Evolutionary conservation across 2,797 vertebrate species (phyloP).

Genomic region (Botia kubotai): DNA sequence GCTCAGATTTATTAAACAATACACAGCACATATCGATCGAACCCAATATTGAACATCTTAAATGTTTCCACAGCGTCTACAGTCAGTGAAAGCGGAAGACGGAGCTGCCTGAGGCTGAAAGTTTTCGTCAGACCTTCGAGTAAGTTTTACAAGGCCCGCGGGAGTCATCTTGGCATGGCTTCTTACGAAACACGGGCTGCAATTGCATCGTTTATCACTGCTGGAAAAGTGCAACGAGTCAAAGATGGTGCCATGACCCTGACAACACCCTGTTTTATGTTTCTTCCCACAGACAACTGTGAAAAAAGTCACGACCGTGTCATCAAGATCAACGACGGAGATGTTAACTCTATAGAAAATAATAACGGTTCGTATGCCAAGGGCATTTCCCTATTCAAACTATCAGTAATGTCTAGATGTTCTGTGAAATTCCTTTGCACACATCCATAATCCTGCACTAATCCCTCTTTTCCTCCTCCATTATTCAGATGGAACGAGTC

Average conservation of each 20-base stretch:
- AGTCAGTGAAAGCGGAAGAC: constrained; percentile 88
- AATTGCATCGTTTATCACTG: constrained; percentile 34
- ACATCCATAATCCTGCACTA: neutral
- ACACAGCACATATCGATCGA: constrained; percentile 32
- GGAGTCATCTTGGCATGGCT: constrained; percentile 27
- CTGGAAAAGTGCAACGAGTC: neutral
- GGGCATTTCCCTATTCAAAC: constrained; percentile 59
- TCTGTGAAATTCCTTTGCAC: neutral
- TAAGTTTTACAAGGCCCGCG: constrained; percentile 78
- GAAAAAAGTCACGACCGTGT: constrained; percentile 98
- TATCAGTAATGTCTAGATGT: neutral
- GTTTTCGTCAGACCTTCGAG: constrained; percentile 95
- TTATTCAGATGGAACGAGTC: constrained; percentile 90
- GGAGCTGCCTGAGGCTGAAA: constrained; percentile 93
- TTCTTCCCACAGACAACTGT: constrained; percentile 94
- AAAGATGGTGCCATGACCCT: constrained; percentile 37
- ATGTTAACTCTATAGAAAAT: constrained; percentile 98
- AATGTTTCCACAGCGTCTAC: constrained; percentile 85
- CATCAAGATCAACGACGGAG: constrained; percentile 95
- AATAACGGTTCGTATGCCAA: constrained; percentile 93
- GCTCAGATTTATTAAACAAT: constrained; percentile 20
- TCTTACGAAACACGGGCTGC: constrained; percentile 27
- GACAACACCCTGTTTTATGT: constrained; percentile 75
- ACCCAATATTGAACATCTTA: constrained; percentile 48
- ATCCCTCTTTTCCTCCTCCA: constrained; percentile 4